Conservation (phyloP, 2,888 invertebrate genomes). For the Auanema sp. region DNA sequence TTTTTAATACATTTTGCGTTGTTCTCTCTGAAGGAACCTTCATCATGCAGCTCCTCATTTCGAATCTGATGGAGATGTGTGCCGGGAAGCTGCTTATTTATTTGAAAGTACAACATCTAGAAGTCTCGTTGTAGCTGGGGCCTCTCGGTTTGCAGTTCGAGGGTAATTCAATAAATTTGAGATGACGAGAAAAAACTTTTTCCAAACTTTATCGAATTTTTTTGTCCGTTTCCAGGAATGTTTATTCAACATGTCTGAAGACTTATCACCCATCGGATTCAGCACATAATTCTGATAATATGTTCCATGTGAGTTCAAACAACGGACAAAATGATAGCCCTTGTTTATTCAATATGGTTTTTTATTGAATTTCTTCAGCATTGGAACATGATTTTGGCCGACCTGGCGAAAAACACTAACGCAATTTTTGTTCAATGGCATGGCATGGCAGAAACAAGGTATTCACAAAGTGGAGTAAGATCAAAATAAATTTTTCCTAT, state of each 20-base stretch:
- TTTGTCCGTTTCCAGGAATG: not conserved
- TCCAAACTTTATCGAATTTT: not conserved
- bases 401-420: slow-evolving; percentile 1
- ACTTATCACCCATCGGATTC: not conserved
- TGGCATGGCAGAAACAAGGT: slow-evolving; percentile 14
- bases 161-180: slow-evolving; percentile 6
- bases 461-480: no score
- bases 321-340: not conserved
- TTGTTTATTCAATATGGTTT: not conserved
- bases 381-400: not conserved
- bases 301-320: slow-evolving; percentile 1
- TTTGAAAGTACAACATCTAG: not conserved
- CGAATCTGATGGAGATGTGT: slow-evolving; percentile 6
- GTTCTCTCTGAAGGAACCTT: not conserved
- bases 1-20: no score
- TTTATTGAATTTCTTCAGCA: not conserved
- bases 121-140: slow-evolving; percentile 2
- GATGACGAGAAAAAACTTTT: not conserved
- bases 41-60: slow-evolving; percentile 7
- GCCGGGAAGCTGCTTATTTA: slow-evolving; percentile 1
- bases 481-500: not conserved
- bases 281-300: not conserved
- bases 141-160: slow-evolving; percentile 1
- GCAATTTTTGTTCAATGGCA: slow-evolving; percentile 7
- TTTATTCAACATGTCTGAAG: not conserved